Base-by-base conservation (phyloP, 2,888 invertebrate species). In the Meandrusa payeni region DNA sequence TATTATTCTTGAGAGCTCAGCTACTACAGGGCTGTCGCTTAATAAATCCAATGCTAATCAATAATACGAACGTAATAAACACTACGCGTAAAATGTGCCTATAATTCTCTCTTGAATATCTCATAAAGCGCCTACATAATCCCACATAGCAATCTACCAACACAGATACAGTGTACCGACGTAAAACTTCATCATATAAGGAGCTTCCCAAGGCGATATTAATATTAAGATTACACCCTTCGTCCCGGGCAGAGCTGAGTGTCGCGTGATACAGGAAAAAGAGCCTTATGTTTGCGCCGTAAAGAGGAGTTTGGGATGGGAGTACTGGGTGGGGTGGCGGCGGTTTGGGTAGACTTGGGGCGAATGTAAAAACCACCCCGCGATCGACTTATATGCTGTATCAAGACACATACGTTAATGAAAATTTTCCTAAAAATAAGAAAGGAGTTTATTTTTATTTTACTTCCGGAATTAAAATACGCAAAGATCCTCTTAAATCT, bases 301-400 rank as follows among this genome's bases (percentile, higher is more conserved):
- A 13, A 37, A 37, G 43, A 29, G 6, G 11, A 31, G 9, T 37
- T 55, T 62, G 41, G 47, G 59, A 47, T 50, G 52, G 23, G 31
- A 37, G 46, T 59, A 24, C 32, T 52, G 55, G 52, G 59, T 52
- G 59, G 56, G 52, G 50, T n/a, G 53, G 55, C 52, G 51, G 57
- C 55, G 55, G 80, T 60, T 58, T 76, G 81, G 63, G 79, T 77
- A 64, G 65, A 72, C 85, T 77, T 81, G 78, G 86, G 76, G 81
- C 57, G 78, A 85, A 79, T 83, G 86, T 78, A 85, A 86, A 80
- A 82, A 82, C 82, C 83, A 82, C 87, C 86, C 77, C 80, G 79
- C 82, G 82, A 86, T 86, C 86, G 85, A 86, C 86, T 86, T 86
- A 83, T 86, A 81, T 80, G 82, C 76, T 83, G 82, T 85, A 82